These are phyloP conservation scores for Anthrax anthrax DNA, from an alignment of 2,888 invertebrate species.

Conservation along the genomic window DNA sequence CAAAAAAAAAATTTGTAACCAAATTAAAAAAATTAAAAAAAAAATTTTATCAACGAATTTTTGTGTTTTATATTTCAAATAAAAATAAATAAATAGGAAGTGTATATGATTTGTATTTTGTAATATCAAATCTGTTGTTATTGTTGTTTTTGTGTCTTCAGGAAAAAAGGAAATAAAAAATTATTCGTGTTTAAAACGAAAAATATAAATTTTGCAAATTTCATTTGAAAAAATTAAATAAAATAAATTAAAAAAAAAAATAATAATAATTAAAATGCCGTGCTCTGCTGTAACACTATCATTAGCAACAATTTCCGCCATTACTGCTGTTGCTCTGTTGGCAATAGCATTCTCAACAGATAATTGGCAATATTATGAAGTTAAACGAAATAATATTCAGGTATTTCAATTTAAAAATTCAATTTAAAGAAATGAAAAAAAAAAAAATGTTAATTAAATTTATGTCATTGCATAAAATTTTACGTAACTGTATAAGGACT, in stretches of 20 bases:
- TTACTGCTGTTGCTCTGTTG: slow-evolving; percentile 83
- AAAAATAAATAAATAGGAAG: too few species aligned
- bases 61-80: too few species aligned
- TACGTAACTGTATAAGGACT: too few species aligned
- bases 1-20: too few species aligned
- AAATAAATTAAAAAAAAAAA: neutral
- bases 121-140: too few species aligned
- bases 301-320: slow-evolving; percentile 89
- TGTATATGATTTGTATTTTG: too few species aligned
- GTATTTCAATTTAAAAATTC: too few species aligned
- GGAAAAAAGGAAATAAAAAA: neutral
- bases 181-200: neutral
- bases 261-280: slow-evolving; percentile 51
- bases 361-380: slow-evolving; percentile 92
- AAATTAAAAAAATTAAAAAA: too few species aligned
- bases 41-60: too few species aligned
- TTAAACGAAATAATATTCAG: slow-evolving; percentile 76
- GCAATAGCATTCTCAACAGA: slow-evolving; percentile 92
- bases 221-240: neutral
- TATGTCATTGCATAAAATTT: too few species aligned
- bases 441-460: too few species aligned
- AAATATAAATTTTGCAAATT: neutral
- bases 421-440: too few species aligned
- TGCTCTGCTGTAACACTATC: slow-evolving; percentile 90
- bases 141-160: neutral